Evolutionary conservation across 2,113 vertebrate species (phyloP).

Genomic region (Pongo pygmaeus): DNA sequence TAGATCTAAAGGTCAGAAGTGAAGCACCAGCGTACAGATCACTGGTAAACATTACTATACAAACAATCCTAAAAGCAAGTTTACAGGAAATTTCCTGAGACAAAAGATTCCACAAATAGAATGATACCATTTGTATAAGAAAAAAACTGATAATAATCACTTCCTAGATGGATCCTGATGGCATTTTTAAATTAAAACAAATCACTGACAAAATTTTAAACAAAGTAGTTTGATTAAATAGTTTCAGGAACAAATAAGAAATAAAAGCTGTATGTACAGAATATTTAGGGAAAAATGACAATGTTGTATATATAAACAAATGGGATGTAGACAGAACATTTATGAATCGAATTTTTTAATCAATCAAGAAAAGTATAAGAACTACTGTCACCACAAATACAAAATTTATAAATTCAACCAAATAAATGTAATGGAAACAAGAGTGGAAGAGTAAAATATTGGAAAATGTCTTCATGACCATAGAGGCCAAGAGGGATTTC

Average conservation of each 20-base stretch:
- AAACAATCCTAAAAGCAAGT: background rate
- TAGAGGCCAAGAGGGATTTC: background rate
- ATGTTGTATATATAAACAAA: background rate
- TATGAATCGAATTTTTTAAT: background rate
- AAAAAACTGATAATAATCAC: background rate
- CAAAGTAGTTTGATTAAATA: background rate
- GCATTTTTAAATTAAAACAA: background rate
- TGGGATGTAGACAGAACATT: background rate
- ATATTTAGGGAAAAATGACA: background rate
- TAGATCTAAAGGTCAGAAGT: background rate
- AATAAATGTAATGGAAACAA: background rate
- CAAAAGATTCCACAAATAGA: background rate
- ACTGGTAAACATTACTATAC: background rate
- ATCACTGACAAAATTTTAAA: background rate
- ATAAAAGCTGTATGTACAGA: background rate
- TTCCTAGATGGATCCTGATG: background rate
- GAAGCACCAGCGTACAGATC: background rate
- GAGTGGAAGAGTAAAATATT: background rate
- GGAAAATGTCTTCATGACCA: background rate
- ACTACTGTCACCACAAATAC: background rate
- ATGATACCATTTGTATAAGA: background rate
- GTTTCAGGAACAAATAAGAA: background rate
- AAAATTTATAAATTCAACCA: background rate
- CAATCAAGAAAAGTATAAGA: background rate
- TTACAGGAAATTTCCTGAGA: background rate